Base-by-base conservation (phyloP, 2,888 invertebrate species). In the Halictus quadricinctus region DNA sequence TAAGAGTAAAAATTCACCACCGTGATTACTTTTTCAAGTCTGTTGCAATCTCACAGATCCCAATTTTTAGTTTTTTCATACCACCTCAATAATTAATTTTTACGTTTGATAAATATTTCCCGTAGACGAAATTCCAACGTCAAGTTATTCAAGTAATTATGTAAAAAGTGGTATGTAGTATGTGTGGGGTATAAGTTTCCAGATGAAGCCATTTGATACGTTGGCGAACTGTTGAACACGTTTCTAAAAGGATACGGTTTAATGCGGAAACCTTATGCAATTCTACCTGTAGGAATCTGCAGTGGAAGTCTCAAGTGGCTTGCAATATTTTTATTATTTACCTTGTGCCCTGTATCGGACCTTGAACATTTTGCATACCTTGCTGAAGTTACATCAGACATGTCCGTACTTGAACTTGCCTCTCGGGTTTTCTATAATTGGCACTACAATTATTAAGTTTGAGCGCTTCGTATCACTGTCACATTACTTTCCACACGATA, bases 241-340 rank as follows among this genome's bases (percentile, higher is more conserved):
- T 70, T 43, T 70, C 70, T 43, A 10, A 70, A 43, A n/a, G 70
- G 41, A 70, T 70, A 70, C 70, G 41, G 70, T 21, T n/a, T 70
- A 70, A 70, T 6, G 13, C 70, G 70, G 70, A 70, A 70, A 21
- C 43, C 70, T 70, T 70, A 70, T 43, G 70, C 13, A 70, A 70
- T 43, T 70, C 41, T 70, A 70, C 70, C 70, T 70, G 70, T 43
- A 70, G 70, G 43, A 70, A 70, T 70, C 43, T 70, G 70, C n/a
- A 43, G 70, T 43, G 70, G 41, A 70, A 21, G 70, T 70, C 70
- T 70, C 70, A 43, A 70, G 41, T 70, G n/a, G 12, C 70, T 2
- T 43, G 5, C 70, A 43, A 70, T 43, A 70, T 70, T 41, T 43
- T 41, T 69, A 69, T 41, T 21, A 41, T 69, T 69, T 43, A 41